Conservation (phyloP, 2,888 invertebrate genomes). For the Andrena marginata region DNA sequence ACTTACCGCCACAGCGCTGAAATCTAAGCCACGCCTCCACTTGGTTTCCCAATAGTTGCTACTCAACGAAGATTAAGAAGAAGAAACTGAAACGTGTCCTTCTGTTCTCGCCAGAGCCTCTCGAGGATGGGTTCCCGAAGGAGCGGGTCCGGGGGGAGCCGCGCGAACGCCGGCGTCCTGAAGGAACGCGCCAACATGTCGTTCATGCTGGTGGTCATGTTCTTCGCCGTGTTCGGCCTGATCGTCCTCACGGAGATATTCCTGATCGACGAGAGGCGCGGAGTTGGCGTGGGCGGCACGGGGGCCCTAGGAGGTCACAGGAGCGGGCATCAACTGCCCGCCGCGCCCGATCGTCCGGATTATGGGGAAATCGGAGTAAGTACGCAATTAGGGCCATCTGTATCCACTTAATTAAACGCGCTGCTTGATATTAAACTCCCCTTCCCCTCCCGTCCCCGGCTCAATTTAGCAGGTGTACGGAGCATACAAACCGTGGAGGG, state of each 20-base stretch:
- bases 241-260: conserved; percentile 95
- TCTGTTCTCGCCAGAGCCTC: conserved; percentile 65
- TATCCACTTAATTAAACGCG: conserved; percentile 51
- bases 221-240: conserved; percentile 94
- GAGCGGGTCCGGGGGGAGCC: conserved; percentile 82
- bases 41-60: no score
- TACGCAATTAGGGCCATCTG: conserved; percentile 62
- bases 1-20: no score
- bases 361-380: conserved; percentile 89
- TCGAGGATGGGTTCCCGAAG: conserved; percentile 85
- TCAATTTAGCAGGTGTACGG: conserved; percentile 11
- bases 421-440: conserved; percentile 27
- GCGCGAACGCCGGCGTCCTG: conserved; percentile 87
- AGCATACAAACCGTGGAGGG: background rate
- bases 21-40: no score
- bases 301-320: conserved; percentile 86
- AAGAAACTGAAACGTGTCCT: background rate
- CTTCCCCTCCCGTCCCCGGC: no score
- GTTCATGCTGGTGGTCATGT: conserved; percentile 95
- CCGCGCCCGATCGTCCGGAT: conserved; percentile 87
- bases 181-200: conserved; percentile 94
- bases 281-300: conserved; percentile 86
- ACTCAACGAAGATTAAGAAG: no score
- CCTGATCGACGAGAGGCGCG: conserved; percentile 87
- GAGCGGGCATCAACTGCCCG: conserved; percentile 85